Evolutionary conservation across 2,113 vertebrate species (phyloP).

Genomic region (Channa argus): DNA sequence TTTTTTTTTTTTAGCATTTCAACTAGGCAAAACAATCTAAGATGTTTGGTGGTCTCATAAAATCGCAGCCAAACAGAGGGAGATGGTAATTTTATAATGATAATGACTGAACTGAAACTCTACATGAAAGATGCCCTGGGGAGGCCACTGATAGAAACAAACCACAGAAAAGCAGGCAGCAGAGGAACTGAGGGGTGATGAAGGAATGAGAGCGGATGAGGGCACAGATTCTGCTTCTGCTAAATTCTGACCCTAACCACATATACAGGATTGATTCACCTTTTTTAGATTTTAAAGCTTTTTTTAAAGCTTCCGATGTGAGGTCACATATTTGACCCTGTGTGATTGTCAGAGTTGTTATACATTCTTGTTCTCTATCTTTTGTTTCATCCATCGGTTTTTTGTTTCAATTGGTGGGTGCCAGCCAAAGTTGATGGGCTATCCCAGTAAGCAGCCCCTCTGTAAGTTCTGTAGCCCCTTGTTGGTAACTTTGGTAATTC

Average conservation of each 20-base stretch:
- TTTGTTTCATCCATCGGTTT: neutral
- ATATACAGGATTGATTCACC: constrained; percentile 36
- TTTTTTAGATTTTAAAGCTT: constrained; percentile 13
- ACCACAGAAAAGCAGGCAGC: constrained; percentile 58
- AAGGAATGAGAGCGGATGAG: constrained; percentile 52
- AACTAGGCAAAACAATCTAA: constrained; percentile 7
- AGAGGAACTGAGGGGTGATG: constrained; percentile 17
- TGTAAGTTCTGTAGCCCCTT: constrained; percentile 47
- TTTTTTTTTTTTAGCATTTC: constrained; percentile 34
- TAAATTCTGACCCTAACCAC: constrained; percentile 53
- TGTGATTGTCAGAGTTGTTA: constrained; percentile 9
- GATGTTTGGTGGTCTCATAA: constrained; percentile 76
- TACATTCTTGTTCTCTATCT: constrained; percentile 2
- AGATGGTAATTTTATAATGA: constrained; percentile 74
- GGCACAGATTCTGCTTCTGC: constrained; percentile 43
- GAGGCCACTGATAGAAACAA: constrained; percentile 59
- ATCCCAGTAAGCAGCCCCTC: constrained; percentile 46
- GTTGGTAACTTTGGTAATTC: neutral
- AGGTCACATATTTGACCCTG: constrained; percentile 27
- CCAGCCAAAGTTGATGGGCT: constrained; percentile 59
- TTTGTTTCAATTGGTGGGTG: constrained; percentile 42
- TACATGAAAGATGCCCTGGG: constrained; percentile 53
- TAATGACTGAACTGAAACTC: constrained; percentile 70
- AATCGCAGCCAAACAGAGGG: constrained; percentile 62
- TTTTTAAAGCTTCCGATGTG: neutral